Evolutionary conservation across 2,888 invertebrate species (phyloP).

Genomic region (Anaspis maculata): DNA sequence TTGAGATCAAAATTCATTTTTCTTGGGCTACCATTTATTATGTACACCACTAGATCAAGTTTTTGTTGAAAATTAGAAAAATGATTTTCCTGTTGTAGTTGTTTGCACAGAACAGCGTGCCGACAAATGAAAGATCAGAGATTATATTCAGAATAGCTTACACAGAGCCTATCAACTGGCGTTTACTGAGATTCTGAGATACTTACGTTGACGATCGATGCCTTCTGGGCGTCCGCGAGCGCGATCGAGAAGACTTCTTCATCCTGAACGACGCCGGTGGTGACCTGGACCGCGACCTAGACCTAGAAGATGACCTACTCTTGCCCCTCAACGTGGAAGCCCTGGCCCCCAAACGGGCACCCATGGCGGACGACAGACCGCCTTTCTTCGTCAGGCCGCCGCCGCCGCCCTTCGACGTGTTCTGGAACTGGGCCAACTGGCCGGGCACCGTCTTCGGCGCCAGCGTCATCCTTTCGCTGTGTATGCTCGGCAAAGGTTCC

Average conservation of each 20-base stretch:
- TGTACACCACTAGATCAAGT: too few relatives aligned
- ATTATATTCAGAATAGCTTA: too few relatives aligned
- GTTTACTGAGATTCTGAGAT: too few relatives aligned
- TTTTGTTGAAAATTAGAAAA: too few relatives aligned
- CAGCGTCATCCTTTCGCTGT: constrained; percentile 65
- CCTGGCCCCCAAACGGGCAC: constrained; percentile 50
- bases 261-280: constrained; percentile 16
- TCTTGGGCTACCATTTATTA: too few relatives aligned
- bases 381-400: too few relatives aligned
- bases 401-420: constrained; percentile 39
- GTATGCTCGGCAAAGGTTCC: constrained; percentile 85
- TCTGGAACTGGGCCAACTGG: constrained; percentile 52
- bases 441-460: constrained; percentile 49
- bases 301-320: constrained; percentile 39
- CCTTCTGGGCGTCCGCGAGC: constrained; percentile 29
- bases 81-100: too few relatives aligned
- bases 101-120: too few relatives aligned
- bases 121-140: too few relatives aligned
- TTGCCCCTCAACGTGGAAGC: constrained; percentile 38
- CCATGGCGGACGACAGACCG: constrained; percentile 51
- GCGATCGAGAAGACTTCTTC: constrained; percentile 22
- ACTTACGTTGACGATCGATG: constrained; percentile 37
- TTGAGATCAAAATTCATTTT: too few relatives aligned
- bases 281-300: constrained; percentile 33
- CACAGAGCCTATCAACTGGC: too few relatives aligned